Conservation (phyloP, 2,888 invertebrate genomes). For the Andrena chrysosceles region DNA sequence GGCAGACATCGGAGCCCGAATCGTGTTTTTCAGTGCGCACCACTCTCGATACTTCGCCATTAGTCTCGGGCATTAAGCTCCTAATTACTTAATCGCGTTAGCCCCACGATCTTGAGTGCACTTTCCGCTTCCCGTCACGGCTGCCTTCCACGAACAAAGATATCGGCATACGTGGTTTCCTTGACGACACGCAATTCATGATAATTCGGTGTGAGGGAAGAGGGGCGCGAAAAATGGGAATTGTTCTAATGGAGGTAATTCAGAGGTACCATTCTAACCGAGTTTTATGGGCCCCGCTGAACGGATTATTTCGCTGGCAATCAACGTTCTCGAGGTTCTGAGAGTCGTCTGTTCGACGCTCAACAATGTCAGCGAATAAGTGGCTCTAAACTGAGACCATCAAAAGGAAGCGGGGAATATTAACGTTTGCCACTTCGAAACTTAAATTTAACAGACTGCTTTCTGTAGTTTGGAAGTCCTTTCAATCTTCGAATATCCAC, state of each 20-base stretch:
- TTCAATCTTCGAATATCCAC: not conserved
- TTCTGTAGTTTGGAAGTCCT: not conserved
- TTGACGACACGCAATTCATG: conserved; percentile 45
- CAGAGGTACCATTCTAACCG: conserved; percentile 1
- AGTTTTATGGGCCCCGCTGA: conserved; percentile 32
- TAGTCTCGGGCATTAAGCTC: conserved; percentile 72
- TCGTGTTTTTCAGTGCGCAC: conserved; percentile 25
- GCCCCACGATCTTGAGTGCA: conserved; percentile 55
- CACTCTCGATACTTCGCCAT: conserved; percentile 66
- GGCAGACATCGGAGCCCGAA: conserved; percentile 8
- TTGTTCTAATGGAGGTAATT: conserved; percentile 54
- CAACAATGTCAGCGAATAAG: not conserved
- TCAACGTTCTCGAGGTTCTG: not conserved
- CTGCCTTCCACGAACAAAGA: conserved; percentile 48
- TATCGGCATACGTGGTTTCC: conserved; percentile 34
- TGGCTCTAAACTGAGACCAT: not conserved
- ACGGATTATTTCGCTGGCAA: not conserved
- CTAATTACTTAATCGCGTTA: conserved; percentile 70
- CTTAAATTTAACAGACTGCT: not conserved
- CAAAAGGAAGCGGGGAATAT: not conserved
- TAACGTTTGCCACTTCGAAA: not conserved
- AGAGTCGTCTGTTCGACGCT: not conserved
- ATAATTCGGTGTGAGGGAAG: conserved; percentile 36
- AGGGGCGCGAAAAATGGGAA: conserved; percentile 36
- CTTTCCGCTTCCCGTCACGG: conserved; percentile 67